Conservation (phyloP, 2,113 vertebrate genomes). For the Thamnaconus septentrionalis region DNA sequence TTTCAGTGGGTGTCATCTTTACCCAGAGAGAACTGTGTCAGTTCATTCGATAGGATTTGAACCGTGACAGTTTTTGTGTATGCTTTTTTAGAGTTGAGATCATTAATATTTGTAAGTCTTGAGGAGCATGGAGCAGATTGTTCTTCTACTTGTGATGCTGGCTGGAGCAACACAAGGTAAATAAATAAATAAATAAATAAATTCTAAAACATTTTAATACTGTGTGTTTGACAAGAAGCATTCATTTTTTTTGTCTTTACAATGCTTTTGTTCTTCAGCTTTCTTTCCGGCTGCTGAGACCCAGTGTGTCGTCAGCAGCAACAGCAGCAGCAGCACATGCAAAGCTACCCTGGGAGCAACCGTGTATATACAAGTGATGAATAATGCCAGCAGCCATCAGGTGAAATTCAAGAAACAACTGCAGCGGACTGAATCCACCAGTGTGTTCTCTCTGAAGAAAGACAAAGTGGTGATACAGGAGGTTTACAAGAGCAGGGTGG, state of each 20-base stretch:
- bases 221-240: background rate
- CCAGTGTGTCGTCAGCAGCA: slow-evolving; percentile 14
- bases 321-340: slow-evolving; percentile 7
- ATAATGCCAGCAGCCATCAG: background rate
- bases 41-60: too few relatives aligned
- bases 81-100: too few relatives aligned
- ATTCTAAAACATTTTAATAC: background rate
- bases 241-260: slow-evolving; percentile 1
- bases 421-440: fast-evolving
- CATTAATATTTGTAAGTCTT: background rate
- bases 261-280: background rate
- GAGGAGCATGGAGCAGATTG: slow-evolving; percentile 25
- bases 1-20: too few relatives aligned
- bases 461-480: background rate
- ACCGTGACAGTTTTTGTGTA: too few relatives aligned
- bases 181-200: slow-evolving; percentile 22
- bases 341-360: slow-evolving; percentile 18
- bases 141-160: slow-evolving; percentile 39
- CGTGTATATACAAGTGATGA: slow-evolving; percentile 48
- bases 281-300: slow-evolving; percentile 18
- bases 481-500: slow-evolving; percentile 4
- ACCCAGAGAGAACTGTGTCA: too few relatives aligned
- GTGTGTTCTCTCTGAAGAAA: slow-evolving; percentile 34
- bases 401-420: slow-evolving; percentile 16
- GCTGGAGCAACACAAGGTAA: slow-evolving; percentile 49